Evolutionary conservation across 2,888 invertebrate genomes (phyloP).

Genomic region (Leistus spinibarbis): DNA sequence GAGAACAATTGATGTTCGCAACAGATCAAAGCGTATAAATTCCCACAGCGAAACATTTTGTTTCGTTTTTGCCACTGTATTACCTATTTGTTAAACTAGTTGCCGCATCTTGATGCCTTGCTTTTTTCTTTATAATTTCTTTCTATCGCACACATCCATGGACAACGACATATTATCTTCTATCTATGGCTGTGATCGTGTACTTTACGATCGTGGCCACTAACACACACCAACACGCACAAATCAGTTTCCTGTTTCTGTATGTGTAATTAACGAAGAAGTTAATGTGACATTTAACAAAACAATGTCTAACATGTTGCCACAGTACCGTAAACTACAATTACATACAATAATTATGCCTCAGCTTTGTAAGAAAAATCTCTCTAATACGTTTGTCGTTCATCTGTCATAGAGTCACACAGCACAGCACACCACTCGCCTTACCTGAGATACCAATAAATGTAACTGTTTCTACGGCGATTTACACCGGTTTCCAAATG

Average conservation of each 20-base stretch:
- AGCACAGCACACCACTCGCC: neutral
- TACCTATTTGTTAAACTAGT: conserved; percentile 31
- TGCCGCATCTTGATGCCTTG: neutral
- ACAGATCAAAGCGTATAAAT: conserved; percentile 4
- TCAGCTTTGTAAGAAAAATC: neutral
- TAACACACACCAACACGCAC: conserved; percentile 10
- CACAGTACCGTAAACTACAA: conserved; percentile 37
- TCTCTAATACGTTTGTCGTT: neutral
- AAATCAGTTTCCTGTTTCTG: conserved; percentile 30
- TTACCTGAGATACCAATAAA: neutral
- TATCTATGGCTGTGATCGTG: too few species aligned
- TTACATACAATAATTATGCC: conserved; percentile 17
- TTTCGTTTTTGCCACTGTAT: conserved; percentile 7
- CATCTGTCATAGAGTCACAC: neutral
- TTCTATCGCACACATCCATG: neutral
- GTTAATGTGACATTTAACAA: conserved; percentile 35
- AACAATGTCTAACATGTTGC: conserved; percentile 37
- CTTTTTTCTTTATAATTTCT: neutral
- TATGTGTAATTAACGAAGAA: conserved; percentile 22
- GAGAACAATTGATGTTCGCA: neutral
- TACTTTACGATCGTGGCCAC: neutral
- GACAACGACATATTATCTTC: too few species aligned
- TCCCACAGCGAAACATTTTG: conserved; percentile 28
- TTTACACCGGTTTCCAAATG: neutral
- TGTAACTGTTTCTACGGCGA: neutral